Percentiles rank a stretch among this genome's conserved stretches.
These are phyloP conservation scores for Schrankia costaestrigalis DNA, from an alignment of 2,888 invertebrate genomes.

Conservation along the genomic window DNA sequence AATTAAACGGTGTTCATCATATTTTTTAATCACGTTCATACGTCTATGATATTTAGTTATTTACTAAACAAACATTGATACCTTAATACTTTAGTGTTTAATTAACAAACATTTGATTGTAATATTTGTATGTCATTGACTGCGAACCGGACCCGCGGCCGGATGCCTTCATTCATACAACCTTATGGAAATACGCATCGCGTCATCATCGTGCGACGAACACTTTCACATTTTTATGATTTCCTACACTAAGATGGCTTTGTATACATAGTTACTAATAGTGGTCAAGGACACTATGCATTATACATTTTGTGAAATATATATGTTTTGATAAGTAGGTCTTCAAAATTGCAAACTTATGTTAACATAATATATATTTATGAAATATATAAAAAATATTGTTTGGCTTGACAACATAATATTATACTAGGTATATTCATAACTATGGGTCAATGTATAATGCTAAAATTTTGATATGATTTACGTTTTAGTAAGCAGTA, in stretches of 20 bases:
- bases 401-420: too few relatives aligned
- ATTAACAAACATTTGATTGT: constrained; percentile 30
- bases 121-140: constrained; percentile 31
- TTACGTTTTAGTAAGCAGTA: too few relatives aligned
- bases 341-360: neutral
- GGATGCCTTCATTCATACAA: constrained; percentile 39
- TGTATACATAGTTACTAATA: too few relatives aligned
- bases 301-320: constrained; percentile 4
- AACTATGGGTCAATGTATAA: too few relatives aligned
- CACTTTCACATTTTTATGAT: constrained; percentile 55
- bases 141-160: constrained; percentile 37
- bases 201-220: constrained; percentile 44
- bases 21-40: constrained; percentile 13
- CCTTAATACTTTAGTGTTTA: constrained; percentile 21
- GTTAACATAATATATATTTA: too few relatives aligned
- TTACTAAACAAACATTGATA: constrained; percentile 13
- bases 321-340: constrained; percentile 2
- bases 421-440: too few relatives aligned
- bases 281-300: constrained; percentile 23
- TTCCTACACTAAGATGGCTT: constrained; percentile 30
- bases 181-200: constrained; percentile 45
- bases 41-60: too few relatives aligned
- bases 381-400: too few relatives aligned
- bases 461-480: too few relatives aligned
- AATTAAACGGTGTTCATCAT: too few relatives aligned